Base-by-base conservation (phyloP, 1,140 invertebrate genomes). In the Bombus soroeensis region DNA sequence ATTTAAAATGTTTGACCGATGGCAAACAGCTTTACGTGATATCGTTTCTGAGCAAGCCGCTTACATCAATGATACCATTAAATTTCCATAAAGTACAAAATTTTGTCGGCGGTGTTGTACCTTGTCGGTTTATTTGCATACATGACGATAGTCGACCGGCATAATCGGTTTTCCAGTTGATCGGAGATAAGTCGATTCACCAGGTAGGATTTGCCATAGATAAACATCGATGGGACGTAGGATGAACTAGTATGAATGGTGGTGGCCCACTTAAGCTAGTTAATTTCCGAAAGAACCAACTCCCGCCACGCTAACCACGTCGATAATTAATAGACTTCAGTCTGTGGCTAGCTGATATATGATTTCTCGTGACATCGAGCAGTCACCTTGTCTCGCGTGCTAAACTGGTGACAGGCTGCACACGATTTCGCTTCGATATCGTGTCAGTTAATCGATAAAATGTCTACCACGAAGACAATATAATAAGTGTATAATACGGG, bases 261-360 rank as follows among this genome's bases (percentile, higher is more conserved):
- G 22, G 41, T 71, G 82, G 82, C 37, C 74, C 47, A 78, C 53
- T 78, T 83, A 83, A 59, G 34, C 13, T 53, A 37, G 64, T 70
- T 47, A 77, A 77, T 83, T 83, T 83, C 43, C 81, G 73, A 83
- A 83, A 83, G 81, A 83, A 76, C 81, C 66, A 9, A 9, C 53
- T 43, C 12, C 43, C 34, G 3, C 22, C 47, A 41, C 5, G 32
- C 43, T 37, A 57, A 70, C n/a, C 66, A 28, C 34, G 71, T 34
- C 64, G 18, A 25, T 85, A 87, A 88, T 87, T 88, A 88, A 84
- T 88, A n/a, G 64, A 84, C 81, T 87, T 87, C 41, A 41, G 13
- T 25, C 70, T 18, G 37, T 53, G 70, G 39, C 37, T 15, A 41
- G 25, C 68, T 88, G 81, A 78, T 74, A 82, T 82, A 83, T 34